Evolutionary conservation across 2,888 invertebrate genomes (phyloP).

Genomic region (Lasioglossum figueresi): DNA sequence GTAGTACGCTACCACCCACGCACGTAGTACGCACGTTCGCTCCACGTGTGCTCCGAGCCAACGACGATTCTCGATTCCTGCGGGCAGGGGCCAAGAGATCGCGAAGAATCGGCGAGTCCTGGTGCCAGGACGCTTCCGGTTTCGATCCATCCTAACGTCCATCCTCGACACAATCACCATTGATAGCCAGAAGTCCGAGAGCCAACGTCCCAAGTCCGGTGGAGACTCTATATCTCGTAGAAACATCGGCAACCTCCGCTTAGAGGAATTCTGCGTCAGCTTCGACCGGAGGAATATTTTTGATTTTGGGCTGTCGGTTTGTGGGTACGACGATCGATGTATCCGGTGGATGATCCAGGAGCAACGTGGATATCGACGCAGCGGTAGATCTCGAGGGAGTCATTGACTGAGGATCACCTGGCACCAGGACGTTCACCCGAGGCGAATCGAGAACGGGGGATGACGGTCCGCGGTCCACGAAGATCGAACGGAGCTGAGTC

Average conservation of each 20-base stretch:
- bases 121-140: slow-evolving; percentile 32
- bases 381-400: neutral
- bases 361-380: neutral
- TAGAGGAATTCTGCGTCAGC: neutral
- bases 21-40: slow-evolving; percentile 85
- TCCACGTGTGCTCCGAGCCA: slow-evolving; percentile 75
- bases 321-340: neutral
- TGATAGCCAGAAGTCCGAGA: neutral
- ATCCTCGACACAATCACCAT: neutral
- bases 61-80: slow-evolving; percentile 83
- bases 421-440: slow-evolving; percentile 22
- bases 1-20: slow-evolving; percentile 84
- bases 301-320: neutral
- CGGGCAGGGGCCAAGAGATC: slow-evolving; percentile 79
- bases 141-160: neutral
- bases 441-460: neutral
- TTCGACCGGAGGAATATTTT: neutral
- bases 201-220: neutral
- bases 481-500: slow-evolving; percentile 5
- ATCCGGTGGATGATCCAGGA: neutral
- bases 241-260: neutral
- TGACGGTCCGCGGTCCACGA: slow-evolving; percentile 24
- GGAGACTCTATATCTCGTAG: neutral
- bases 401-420: slow-evolving; percentile 10
- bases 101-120: slow-evolving; percentile 83